Base-by-base conservation (phyloP, 1,140 invertebrate genomes). In the Pinna nobilis region DNA sequence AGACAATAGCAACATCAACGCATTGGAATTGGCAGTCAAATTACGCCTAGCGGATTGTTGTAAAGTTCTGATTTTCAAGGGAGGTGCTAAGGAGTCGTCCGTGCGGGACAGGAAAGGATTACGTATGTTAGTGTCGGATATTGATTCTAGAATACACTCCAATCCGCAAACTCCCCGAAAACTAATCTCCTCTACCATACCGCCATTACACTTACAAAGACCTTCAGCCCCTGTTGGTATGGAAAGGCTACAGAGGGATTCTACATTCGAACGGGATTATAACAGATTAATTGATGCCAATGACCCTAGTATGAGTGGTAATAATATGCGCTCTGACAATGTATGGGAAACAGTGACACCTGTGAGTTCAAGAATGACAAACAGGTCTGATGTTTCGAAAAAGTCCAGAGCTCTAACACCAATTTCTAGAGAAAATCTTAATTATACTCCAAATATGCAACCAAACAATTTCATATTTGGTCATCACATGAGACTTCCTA, bases 21-120 rank as follows among this genome's bases (percentile, higher is more conserved):
- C 78, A 25, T 30, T 81, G 3, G 66, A 80, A 37, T 50, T 83
- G 50, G 79, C 82, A 32, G 77, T 78, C 18, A 81, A 80, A 55
- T 60, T 83, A 32, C 68, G 72, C 37, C 53, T 74, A 30, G 59
- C 71, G 20, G 75, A 79, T 20, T 81, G 77, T 35, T 78, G 79
- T 57, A 72, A 77, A 32, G 68, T 75, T n/a, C 64, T 83, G 7
- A 51, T 81, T 3, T 70, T 71, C 32, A 59, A 81, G 15, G 51
- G 70, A 50, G 63, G 28, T 30, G 61, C 25, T 0, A 66, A 66
- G 37, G 41, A 30, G 5, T 37, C 18, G 35, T 47, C 67, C 2
- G 51, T 68, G 33, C 60, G 66, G 25, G 73, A 75, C 13, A 49
- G 57, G 33, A 75, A 75, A 23, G 73, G 73, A 55, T 30, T 75